These are phyloP conservation scores for Cylindroiulus punctatus DNA, from an alignment of 2,888 invertebrate genomes.

Conservation along the genomic window DNA sequence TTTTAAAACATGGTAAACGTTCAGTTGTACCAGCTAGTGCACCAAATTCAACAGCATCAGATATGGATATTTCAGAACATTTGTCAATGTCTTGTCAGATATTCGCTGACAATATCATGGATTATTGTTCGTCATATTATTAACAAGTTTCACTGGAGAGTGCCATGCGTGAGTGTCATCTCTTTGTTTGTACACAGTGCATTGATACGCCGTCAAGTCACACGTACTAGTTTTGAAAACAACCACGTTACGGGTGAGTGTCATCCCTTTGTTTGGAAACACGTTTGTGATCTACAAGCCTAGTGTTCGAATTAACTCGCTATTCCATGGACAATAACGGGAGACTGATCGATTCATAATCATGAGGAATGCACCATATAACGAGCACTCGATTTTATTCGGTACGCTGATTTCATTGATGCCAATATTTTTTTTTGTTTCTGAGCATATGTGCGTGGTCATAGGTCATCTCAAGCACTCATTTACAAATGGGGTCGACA, in stretches of 20 bases:
- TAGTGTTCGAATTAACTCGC: not conserved
- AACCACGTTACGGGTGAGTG: slow-evolving; percentile 18
- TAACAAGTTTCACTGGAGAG: not conserved
- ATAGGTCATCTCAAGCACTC: slow-evolving; percentile 6
- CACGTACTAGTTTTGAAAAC: not conserved
- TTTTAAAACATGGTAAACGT: too few species aligned
- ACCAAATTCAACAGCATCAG: too few species aligned
- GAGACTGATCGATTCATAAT: not conserved
- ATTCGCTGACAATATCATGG: too few species aligned
- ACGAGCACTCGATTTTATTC: not conserved
- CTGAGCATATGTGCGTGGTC: not conserved
- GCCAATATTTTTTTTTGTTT: not conserved
- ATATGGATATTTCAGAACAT: too few species aligned
- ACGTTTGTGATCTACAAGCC: not conserved
- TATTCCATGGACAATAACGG: slow-evolving; percentile 4
- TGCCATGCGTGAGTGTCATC: not conserved
- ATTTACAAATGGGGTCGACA: not conserved
- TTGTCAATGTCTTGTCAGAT: too few species aligned
- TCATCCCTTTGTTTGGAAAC: not conserved
- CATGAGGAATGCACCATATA: not conserved
- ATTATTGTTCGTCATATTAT: not conserved
- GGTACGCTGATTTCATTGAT: not conserved
- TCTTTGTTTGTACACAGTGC: not conserved
- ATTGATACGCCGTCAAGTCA: not conserved
- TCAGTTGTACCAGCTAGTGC: too few species aligned